Base-by-base conservation (phyloP, 1,140 invertebrate genomes). In the Lutraria rhynchaena region DNA sequence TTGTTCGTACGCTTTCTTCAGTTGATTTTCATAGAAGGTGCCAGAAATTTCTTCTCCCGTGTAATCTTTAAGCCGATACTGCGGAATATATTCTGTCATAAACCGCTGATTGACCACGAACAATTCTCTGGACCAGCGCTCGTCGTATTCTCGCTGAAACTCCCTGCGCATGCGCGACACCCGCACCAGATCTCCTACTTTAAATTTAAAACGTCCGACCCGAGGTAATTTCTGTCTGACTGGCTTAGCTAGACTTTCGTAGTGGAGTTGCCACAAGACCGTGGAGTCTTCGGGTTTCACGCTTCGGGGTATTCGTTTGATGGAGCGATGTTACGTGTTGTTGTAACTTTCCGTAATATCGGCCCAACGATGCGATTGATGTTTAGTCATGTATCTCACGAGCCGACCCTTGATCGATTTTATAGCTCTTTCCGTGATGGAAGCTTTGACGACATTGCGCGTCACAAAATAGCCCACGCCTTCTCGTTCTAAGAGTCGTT, bases 61-160 rank as follows among this genome's bases (percentile, higher is more conserved):
- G 29, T 83, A 83, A 76, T 83, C 73, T 70, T 83, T 83, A 7
- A 83, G 27, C 29, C n/a, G 35, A 35, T 83, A 83, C 22, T 63
- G 57, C 1, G 81, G 37, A 29, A 76, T 44, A 41, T 51, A 31
- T 53, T 83, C 44, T 69, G n/a, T 58, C 35, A 60, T 49, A 29
- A 41, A 51, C 2, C 71, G 35, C 31, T 60, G 17, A 22, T 33
- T 83, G 35, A 83, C 24, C 37, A 75, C 61, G 60, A 75, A 82
- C 37, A 82, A 35, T 51, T 75, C 81, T 44, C 81, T 31, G 29
- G 49, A 55, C 60, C 35, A 82, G 1, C 71, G 35, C 60, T 82
- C 70, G 37, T 75, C 81, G 46, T 82, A 82, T 58, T 82, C 70
- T 24, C 71, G n/a, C 24, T 75, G 41, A 60, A 82, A 82, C n/a